These are phyloP conservation scores for Chionoecetes opilio DNA, from an alignment of 1,140 invertebrate species.

Conservation along the genomic window DNA sequence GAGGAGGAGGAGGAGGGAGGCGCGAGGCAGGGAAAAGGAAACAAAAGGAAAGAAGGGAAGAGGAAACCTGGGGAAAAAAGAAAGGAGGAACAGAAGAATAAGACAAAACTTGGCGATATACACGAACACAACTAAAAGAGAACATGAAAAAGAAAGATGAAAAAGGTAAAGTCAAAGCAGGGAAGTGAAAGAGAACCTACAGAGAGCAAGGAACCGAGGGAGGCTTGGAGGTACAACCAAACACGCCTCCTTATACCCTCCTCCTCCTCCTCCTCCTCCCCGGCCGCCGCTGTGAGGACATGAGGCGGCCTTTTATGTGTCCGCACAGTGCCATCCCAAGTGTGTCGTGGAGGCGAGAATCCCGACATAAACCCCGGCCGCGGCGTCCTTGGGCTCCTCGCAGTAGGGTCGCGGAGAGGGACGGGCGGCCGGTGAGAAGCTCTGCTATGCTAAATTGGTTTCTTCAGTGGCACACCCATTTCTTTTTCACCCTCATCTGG, in stretches of 20 bases:
- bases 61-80: not conserved
- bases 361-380: not conserved
- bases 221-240: not conserved
- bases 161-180: not conserved
- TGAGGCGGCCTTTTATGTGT: conserved; percentile 14
- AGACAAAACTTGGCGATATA: not conserved
- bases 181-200: not conserved
- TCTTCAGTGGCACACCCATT: conserved; percentile 15
- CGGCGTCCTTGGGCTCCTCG: not conserved
- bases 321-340: conserved; percentile 23
- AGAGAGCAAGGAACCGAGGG: not conserved
- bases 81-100: not conserved
- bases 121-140: no score
- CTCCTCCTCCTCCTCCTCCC: not conserved
- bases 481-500: conserved; percentile 9
- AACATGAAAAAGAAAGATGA: not conserved
- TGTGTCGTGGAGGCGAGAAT: conserved; percentile 1
- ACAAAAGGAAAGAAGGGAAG: not conserved
- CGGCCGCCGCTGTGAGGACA: not conserved
- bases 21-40: not conserved
- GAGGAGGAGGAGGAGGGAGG: not conserved
- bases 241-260: not conserved
- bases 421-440: not conserved
- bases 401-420: not conserved
- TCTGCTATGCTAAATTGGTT: conserved; percentile 29